Evolutionary conservation across 2,888 invertebrate species (phyloP).

Genomic region (Tryphoninae sp.): DNA sequence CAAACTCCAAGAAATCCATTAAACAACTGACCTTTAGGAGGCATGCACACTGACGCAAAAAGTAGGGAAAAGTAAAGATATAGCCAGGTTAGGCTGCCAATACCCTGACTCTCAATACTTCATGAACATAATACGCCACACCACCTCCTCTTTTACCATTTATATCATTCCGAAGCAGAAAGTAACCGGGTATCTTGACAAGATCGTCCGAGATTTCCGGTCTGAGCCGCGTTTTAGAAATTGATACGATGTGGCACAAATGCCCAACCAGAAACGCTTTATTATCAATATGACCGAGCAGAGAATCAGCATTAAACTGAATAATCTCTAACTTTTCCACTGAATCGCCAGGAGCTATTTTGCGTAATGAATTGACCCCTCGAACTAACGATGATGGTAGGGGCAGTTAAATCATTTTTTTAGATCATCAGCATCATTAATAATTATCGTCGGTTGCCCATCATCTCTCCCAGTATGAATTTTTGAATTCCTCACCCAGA

Average conservation of each 20-base stretch:
- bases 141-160: neutral
- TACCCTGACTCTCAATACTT: neutral
- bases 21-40: neutral
- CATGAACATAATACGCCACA: neutral
- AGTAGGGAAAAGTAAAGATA: neutral
- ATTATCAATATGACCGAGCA: conserved; percentile 1
- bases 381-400: too few relatives aligned
- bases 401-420: too few relatives aligned
- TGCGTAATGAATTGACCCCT: too few relatives aligned
- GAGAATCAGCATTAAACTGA: neutral
- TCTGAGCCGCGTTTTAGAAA: conserved; percentile 17
- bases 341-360: too few relatives aligned
- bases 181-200: neutral
- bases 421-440: too few relatives aligned
- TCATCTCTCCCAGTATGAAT: too few relatives aligned
- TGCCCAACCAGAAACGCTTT: neutral
- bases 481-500: too few relatives aligned
- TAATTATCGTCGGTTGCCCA: too few relatives aligned
- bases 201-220: conserved; percentile 4
- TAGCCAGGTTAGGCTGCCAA: neutral
- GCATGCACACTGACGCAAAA: neutral
- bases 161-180: neutral
- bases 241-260: conserved; percentile 13
- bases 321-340: too few relatives aligned
- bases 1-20: neutral